Percentiles rank a stretch among this genome's conserved stretches.
phyloP scores from a whole-genome alignment of 2,113 vertebrate species.

The Ammodytes marinus region DNA sequence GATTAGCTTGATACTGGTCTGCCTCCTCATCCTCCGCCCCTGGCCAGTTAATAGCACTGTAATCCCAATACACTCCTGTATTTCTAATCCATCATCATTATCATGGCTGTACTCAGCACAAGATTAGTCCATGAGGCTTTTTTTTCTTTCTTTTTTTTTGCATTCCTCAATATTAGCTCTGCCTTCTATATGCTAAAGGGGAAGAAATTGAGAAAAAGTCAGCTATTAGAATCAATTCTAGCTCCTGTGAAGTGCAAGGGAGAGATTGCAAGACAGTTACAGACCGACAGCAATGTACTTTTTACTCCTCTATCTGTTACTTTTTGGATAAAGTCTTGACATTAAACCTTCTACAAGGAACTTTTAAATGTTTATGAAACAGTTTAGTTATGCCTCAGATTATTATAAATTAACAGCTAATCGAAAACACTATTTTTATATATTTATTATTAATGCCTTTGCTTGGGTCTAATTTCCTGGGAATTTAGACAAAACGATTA shows the following conservation, averaged over 20 bases:
- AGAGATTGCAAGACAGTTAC: not conserved
- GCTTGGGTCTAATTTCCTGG: no score
- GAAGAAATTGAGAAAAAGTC: conserved; percentile 36
- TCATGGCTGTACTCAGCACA: conserved; percentile 80
- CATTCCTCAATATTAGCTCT: conserved; percentile 74
- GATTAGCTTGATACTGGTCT: conserved; percentile 85
- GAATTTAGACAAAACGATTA: no score
- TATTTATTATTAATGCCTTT: no score
- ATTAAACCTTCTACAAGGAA: not conserved
- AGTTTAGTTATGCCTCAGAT: no score
- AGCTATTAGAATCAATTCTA: conserved; percentile 4
- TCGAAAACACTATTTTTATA: no score
- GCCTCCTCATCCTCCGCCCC: conserved; percentile 77
- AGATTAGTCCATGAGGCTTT: conserved; percentile 77
- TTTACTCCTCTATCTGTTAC: not conserved
- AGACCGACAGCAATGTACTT: not conserved
- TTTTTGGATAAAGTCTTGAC: not conserved
- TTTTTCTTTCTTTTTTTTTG: conserved; percentile 57
- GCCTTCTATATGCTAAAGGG: conserved; percentile 38
- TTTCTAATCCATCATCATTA: conserved; percentile 86
- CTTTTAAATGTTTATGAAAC: not conserved
- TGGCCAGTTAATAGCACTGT: conserved; percentile 81
- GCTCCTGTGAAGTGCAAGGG: not conserved
- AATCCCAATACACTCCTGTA: conserved; percentile 83
- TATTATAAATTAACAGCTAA: no score